A percentile compares a stretch with the other conserved stretches of the same genome.
phyloP scores from a whole-genome alignment of 2,797 vertebrate species.

The Ptychadena robeensis region DNA sequence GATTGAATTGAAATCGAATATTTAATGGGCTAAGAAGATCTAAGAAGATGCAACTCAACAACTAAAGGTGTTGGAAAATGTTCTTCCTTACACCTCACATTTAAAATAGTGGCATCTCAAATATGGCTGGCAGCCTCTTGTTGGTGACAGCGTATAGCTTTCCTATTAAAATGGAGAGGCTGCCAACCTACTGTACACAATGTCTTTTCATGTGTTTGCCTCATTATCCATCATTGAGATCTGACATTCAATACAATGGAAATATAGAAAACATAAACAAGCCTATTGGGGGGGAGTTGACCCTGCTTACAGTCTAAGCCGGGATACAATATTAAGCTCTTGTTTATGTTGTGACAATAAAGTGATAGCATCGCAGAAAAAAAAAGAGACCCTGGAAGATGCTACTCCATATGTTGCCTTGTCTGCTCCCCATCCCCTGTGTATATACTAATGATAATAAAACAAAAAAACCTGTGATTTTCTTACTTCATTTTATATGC shows the following conservation, averaged over 20 bases:
- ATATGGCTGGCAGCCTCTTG: neutral
- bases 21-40: neutral
- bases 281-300: too few species aligned
- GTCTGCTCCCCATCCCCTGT: too few species aligned
- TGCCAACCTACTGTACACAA: constrained; percentile 58
- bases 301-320: too few species aligned
- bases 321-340: too few species aligned
- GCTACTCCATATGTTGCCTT: too few species aligned
- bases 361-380: too few species aligned
- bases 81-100: neutral
- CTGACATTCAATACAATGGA: neutral
- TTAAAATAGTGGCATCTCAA: neutral
- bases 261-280: neutral
- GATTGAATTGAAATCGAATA: neutral
- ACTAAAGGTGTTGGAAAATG: neutral
- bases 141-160: constrained; percentile 7
- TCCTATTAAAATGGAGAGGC: constrained; percentile 39
- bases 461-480: too few species aligned
- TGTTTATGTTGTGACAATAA: too few species aligned
- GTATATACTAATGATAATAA: too few species aligned
- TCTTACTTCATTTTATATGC: too few species aligned
- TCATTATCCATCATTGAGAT: constrained; percentile 5
- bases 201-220: constrained; percentile 9
- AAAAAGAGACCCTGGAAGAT: too few species aligned
- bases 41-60: neutral